A percentile compares a stretch with the other conserved stretches of the same genome.
Conservation (phyloP, 1,140 invertebrate species). For the Epicauta chinensis region DNA sequence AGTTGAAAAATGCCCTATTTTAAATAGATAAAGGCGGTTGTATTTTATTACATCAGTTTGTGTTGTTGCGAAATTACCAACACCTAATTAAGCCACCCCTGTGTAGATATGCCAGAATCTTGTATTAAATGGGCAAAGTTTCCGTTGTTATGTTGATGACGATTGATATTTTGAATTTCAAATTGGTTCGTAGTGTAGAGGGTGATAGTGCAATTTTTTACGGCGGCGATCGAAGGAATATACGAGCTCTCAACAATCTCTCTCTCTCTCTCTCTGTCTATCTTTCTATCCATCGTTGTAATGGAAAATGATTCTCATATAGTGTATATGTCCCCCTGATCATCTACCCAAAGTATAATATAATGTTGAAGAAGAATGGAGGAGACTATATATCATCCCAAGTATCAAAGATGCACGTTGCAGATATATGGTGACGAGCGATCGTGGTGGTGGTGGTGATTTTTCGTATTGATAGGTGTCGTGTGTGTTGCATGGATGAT, state of each 20-base stretch:
- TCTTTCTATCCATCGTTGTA: conserved; percentile 23
- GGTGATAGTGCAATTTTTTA: conserved; percentile 18
- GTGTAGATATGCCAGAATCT: conserved; percentile 2
- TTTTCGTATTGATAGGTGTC: conserved; percentile 11
- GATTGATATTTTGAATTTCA: conserved; percentile 29
- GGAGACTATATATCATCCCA: conserved; percentile 17
- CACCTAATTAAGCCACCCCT: too few species aligned
- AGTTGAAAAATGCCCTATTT: too few species aligned
- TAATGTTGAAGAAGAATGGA: conserved; percentile 6
- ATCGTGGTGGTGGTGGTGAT: conserved; percentile 7
- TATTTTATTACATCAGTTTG: too few species aligned
- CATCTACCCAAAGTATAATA: not conserved
- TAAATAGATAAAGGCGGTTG: too few species aligned
- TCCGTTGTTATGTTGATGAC: conserved; percentile 1
- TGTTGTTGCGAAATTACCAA: too few species aligned
- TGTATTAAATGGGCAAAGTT: conserved; percentile 19
- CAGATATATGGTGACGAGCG: conserved; percentile 8
- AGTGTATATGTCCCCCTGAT: not conserved
- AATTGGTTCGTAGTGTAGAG: conserved; percentile 22
- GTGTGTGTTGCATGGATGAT: conserved; percentile 29
- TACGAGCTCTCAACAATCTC: conserved; percentile 18
- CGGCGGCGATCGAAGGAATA: conserved; percentile 26
- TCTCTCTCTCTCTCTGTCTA: conserved; percentile 16
- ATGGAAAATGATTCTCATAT: not conserved
- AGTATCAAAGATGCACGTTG: conserved; percentile 11